Conservation (phyloP, 2,797 vertebrate genomes). For the Pyrrhura leucotis region DNA sequence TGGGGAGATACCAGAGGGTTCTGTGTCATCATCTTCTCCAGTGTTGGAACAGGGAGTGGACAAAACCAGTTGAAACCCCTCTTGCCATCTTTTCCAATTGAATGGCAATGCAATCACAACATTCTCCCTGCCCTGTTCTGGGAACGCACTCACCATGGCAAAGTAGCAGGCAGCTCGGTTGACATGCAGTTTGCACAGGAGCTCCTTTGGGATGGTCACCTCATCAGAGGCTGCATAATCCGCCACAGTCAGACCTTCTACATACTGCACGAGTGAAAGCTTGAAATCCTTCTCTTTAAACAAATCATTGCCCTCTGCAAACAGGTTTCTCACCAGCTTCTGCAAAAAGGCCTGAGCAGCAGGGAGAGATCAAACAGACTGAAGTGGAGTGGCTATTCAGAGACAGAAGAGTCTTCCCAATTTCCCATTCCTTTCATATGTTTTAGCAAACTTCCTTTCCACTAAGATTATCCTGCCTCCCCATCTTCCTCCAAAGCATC, state of each 20-base stretch:
- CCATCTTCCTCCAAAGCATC: background rate
- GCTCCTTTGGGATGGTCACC: slow-evolving; percentile 88
- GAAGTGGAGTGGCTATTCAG: background rate
- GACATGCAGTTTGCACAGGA: slow-evolving; percentile 92
- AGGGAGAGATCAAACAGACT: background rate
- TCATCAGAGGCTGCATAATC: slow-evolving; percentile 94
- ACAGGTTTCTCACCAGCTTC: slow-evolving; percentile 93
- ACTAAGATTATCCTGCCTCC: background rate
- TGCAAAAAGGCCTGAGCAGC: slow-evolving; percentile 87
- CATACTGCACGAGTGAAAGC: slow-evolving; percentile 89
- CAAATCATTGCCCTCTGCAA: slow-evolving; percentile 93
- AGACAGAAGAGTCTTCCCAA: background rate
- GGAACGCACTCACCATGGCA: slow-evolving; percentile 83
- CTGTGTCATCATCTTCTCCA: background rate
- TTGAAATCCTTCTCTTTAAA: slow-evolving; percentile 92
- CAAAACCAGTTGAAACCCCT: background rate
- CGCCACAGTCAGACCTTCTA: slow-evolving; percentile 92
- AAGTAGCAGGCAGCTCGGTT: slow-evolving; percentile 94
- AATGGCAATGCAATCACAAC: background rate
- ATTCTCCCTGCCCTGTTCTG: background rate
- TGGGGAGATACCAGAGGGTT: background rate
- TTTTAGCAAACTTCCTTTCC: background rate
- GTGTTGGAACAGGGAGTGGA: background rate
- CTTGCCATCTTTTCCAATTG: background rate
- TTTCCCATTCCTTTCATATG: background rate